These are phyloP conservation scores for Pentalonia nigronervosa DNA, from an alignment of 1,140 invertebrate species.

Conservation along the genomic window DNA sequence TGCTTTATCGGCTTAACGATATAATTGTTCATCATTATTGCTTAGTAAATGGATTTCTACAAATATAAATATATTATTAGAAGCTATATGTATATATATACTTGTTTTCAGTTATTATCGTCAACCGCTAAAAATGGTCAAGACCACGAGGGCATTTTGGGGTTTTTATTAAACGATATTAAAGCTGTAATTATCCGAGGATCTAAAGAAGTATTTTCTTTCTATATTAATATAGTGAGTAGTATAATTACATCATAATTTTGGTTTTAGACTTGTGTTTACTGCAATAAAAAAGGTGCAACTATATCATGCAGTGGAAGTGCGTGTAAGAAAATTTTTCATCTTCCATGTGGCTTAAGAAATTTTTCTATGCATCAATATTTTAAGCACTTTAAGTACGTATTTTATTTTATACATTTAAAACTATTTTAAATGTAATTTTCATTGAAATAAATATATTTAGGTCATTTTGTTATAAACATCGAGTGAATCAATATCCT, in stretches of 20 bases:
- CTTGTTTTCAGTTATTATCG: slow-evolving; percentile 69
- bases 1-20: slow-evolving; percentile 65
- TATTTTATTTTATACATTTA: neutral
- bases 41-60: slow-evolving; percentile 64
- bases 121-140: slow-evolving; percentile 71
- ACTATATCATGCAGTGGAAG: slow-evolving; percentile 71
- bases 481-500: slow-evolving; percentile 67
- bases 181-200: slow-evolving; percentile 69
- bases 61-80: neutral
- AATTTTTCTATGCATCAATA: slow-evolving; percentile 70
- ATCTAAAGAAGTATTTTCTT: slow-evolving; percentile 66
- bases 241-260: neutral
- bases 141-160: slow-evolving; percentile 71
- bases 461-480: slow-evolving; percentile 71
- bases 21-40: slow-evolving; percentile 69
- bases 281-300: slow-evolving; percentile 70
- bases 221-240: too few relatives aligned
- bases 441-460: slow-evolving; percentile 60
- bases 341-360: slow-evolving; percentile 71
- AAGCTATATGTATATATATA: slow-evolving; percentile 24
- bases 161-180: slow-evolving; percentile 71
- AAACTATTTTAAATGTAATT: too few relatives aligned
- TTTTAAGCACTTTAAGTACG: slow-evolving; percentile 70
- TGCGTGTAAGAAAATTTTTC: slow-evolving; percentile 70
- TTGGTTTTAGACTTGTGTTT: slow-evolving; percentile 69